Evolutionary conservation across 2,888 invertebrate species (phyloP), one percentile per base, ranked within the genome.

Genomic region (Phytoseiulus persimilis): DNA sequence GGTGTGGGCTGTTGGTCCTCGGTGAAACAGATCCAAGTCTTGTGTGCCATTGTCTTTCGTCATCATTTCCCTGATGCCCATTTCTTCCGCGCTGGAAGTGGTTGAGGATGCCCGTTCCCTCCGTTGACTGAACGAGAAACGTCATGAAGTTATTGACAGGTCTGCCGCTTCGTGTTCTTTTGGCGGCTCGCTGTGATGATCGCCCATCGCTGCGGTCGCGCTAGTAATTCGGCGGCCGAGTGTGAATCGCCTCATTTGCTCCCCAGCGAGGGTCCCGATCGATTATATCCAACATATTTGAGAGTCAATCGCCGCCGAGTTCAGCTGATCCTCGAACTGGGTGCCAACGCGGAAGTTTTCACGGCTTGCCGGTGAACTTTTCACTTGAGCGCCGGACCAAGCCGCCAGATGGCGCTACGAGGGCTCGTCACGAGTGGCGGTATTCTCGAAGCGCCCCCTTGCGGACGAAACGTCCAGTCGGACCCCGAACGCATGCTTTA

Each of bases 381-480:
- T 28, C 28, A 6, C 18, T 14, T 18, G 39, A 65, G 65, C 18
- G 65, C 1, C 5, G 1, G 65, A 23, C 23, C 28, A 65, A 65
- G 65, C 28, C 65, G 65, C 65, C 65, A 65, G 65, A 23, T 65
- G 23, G 65, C 65, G 65, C 65, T 65, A 65, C 65, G 65, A 23
- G 65, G 65, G 65, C 65, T 18, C 65, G 28, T 65, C 65, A 28
- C 65, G 23, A 28, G 65, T 65, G 65, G 65, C 65, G 65, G 65
- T 65, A 14, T 65, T 65, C 18, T 23, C 65, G 18, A 65, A 65
- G 65, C 65, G 65, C 65, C 65, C 65, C 65, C 65, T 65, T 23
- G 65, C 65, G 65, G 65, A 65, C 65, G 65, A 65, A 65, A 65
- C 65, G 65, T 65, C 65, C 65, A 65, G 65, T 65, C 65, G 65